Conservation (phyloP, 2,888 invertebrate genomes). For the Drosophila mimica region DNA sequence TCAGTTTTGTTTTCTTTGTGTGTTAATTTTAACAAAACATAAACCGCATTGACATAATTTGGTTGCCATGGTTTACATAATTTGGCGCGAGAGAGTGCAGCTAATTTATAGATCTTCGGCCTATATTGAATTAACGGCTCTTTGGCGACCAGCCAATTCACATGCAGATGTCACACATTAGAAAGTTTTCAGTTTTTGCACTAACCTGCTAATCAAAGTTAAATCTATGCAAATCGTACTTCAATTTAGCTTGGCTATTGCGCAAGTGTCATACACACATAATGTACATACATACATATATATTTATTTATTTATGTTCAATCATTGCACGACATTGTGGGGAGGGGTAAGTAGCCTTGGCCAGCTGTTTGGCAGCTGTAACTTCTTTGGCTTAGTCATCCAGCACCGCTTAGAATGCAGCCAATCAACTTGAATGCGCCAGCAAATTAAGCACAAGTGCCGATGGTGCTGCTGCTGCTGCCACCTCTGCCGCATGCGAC, state of each 20-base stretch:
- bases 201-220: slow-evolving; percentile 58
- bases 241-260: slow-evolving; percentile 44
- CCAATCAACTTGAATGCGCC: slow-evolving; percentile 72
- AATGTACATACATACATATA: slow-evolving; percentile 16
- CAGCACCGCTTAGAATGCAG: slow-evolving; percentile 70
- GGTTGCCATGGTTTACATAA: slow-evolving; percentile 63
- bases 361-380: slow-evolving; percentile 48
- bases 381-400: slow-evolving; percentile 81
- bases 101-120: slow-evolving; percentile 62
- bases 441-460: slow-evolving; percentile 78
- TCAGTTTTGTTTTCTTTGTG: slow-evolving; percentile 48
- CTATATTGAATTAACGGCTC: slow-evolving; percentile 55
- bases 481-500: slow-evolving; percentile 25
- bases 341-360: slow-evolving; percentile 65
- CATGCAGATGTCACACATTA: slow-evolving; percentile 46
- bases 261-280: slow-evolving; percentile 49
- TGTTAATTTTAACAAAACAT: slow-evolving; percentile 43
- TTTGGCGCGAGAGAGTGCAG: slow-evolving; percentile 47
- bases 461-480: slow-evolving; percentile 25
- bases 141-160: slow-evolving; percentile 34
- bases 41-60: slow-evolving; percentile 70
- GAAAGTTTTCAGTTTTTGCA: slow-evolving; percentile 64
- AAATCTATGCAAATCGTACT: slow-evolving; percentile 71
- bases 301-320: slow-evolving; percentile 11
- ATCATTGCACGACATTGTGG: slow-evolving; percentile 46